A percentile compares a stretch with the other conserved stretches of the same genome.
Evolutionary conservation across 2,113 vertebrate species (phyloP).

Genomic region (Ammospiza nelsoni): DNA sequence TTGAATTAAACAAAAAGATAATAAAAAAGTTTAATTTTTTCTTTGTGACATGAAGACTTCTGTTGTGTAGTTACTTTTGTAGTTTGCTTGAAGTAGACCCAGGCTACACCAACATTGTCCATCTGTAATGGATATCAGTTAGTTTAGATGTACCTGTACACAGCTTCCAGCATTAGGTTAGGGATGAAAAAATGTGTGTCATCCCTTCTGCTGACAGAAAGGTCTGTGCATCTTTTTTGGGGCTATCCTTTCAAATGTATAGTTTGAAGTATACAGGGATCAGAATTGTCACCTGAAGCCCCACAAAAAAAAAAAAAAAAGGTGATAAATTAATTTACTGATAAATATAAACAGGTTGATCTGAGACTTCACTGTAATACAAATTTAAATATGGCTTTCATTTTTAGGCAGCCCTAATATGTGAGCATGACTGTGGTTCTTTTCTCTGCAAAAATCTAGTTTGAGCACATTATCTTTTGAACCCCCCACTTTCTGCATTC

Average conservation of each 20-base stretch:
- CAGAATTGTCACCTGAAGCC: background rate
- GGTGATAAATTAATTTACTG: background rate
- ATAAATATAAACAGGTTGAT: background rate
- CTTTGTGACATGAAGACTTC: background rate
- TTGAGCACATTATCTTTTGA: background rate
- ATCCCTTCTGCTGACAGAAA: background rate
- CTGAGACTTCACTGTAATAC: background rate
- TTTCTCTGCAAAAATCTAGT: background rate
- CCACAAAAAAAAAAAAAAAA: background rate
- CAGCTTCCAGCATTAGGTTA: background rate
- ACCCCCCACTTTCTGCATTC: background rate
- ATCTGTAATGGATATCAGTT: background rate
- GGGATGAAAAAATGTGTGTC: background rate
- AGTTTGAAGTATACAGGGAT: background rate
- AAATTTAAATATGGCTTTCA: background rate
- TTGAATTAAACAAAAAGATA: background rate
- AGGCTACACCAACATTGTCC: background rate
- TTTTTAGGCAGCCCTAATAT: background rate
- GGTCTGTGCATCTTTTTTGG: background rate
- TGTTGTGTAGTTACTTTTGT: background rate
- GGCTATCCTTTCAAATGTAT: background rate
- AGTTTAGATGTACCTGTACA: background rate
- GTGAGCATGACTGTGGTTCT: background rate
- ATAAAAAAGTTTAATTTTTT: rapidly evolving
- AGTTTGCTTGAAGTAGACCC: background rate